Conservation (phyloP, 2,888 invertebrate genomes). For the Oxycera nigricornis region DNA sequence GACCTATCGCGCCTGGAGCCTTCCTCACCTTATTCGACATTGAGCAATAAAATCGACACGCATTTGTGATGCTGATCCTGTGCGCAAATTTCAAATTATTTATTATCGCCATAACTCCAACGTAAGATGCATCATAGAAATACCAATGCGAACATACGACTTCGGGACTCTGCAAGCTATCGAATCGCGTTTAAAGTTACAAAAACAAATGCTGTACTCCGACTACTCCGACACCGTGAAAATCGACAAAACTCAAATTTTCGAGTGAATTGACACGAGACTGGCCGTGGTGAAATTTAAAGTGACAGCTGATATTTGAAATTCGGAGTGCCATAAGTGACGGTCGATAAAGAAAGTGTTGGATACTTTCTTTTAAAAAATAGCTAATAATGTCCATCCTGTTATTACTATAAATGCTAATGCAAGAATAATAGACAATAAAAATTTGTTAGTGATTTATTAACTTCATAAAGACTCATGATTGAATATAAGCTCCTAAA, state of each 20-base stretch:
- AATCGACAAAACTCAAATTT: not conserved
- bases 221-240: not conserved
- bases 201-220: constrained; percentile 1
- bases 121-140: not conserved
- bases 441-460: too few relatives aligned
- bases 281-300: not conserved
- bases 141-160: not conserved
- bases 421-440: too few relatives aligned
- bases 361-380: too few relatives aligned
- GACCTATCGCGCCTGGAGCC: not conserved
- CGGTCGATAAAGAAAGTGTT: too few relatives aligned
- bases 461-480: too few relatives aligned
- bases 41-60: constrained; percentile 45
- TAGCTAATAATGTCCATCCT: too few relatives aligned
- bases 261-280: constrained; percentile 25
- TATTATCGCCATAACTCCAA: constrained; percentile 4
- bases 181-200: not conserved
- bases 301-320: not conserved
- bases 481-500: too few relatives aligned
- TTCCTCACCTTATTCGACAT: constrained; percentile 47
- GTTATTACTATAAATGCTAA: too few relatives aligned
- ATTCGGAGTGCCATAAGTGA: not conserved
- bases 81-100: not conserved
- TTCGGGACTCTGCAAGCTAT: not conserved
- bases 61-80: constrained; percentile 13